Conservation (phyloP, 1,140 invertebrate genomes). For the Macrosteles quadrilineatus region DNA sequence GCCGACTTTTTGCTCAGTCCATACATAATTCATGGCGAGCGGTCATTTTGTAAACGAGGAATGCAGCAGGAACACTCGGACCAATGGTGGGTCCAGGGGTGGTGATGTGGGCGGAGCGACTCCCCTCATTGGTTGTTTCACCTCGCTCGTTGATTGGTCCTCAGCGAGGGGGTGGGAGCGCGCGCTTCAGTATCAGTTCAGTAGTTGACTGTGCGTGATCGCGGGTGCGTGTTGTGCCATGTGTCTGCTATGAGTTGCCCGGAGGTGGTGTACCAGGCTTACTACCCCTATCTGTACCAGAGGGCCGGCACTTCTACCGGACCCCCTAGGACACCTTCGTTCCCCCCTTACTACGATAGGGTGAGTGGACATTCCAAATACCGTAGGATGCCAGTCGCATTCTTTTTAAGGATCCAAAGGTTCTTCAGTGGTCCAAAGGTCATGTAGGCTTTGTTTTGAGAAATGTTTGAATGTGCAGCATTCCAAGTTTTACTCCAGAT, state of each 20-base stretch:
- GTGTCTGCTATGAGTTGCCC: constrained; percentile 56
- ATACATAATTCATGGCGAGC: constrained; percentile 25
- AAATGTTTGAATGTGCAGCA: too few species aligned
- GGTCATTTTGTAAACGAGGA: constrained; percentile 10
- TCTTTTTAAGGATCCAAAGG: too few species aligned
- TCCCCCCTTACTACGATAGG: constrained; percentile 53
- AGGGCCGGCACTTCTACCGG: constrained; percentile 53
- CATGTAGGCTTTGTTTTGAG: too few species aligned
- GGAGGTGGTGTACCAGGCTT: constrained; percentile 63
- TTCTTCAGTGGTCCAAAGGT: too few species aligned
- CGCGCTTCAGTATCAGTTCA: background rate
- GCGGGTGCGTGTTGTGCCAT: constrained; percentile 19
- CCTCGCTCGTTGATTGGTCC: background rate
- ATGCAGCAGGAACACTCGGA: background rate
- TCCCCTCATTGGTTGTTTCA: background rate
- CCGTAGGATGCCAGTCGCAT: too few species aligned
- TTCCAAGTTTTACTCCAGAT: too few species aligned
- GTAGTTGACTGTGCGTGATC: background rate
- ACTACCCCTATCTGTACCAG: constrained; percentile 61
- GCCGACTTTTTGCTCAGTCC: background rate
- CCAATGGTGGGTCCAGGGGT: background rate
- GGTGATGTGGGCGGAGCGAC: background rate
- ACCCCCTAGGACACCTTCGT: constrained; percentile 43
- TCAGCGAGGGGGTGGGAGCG: background rate
- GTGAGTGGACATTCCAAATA: constrained; percentile 50